Base-by-base conservation (phyloP, 2,797 vertebrate species). In the Leptodactylus fallax region DNA sequence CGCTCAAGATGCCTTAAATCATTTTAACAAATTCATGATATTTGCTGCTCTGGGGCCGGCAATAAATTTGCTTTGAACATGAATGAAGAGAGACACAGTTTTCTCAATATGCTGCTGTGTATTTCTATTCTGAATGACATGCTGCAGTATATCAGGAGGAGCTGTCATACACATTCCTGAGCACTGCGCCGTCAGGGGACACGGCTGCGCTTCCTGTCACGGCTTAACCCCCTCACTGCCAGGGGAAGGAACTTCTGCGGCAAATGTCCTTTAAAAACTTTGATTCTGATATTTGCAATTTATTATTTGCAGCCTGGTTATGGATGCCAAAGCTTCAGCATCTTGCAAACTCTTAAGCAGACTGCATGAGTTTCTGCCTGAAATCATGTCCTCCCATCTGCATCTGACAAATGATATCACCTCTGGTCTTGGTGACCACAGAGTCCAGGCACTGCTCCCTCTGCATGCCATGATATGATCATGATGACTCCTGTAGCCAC, bases 31-130 rank as follows among this genome's bases (percentile, higher is more conserved):
- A 96, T 95, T 94, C 92, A 90, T 91, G 91, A 93, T 95, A 94
- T 94, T 95, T 93, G 94, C 93, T 90, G 92, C 93, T 95, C 92
- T 93, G 94, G 94, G 94, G 92, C 91, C 92, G 91, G 92, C 94
- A 94, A 95, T 95, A 94, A 94, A 94, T 95, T 95, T 94, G 92
- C 93, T 94, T 94, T 93, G 94, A 95, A 93, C 93, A 93, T 95
- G 94, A 95, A 95, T 95, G 95, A 95, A 91, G 93, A 94, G 92
- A 95, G 94, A 93, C 93, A 94, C 92, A 92, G 91, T 94, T 95
- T 92, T 92, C 93, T 94, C 95, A 95, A 94, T 94, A 94, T 88
- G 93, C 92, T 90, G 93, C 93, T 94, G 94, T 95, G 93, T 94
- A 94, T 95, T 95, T 95, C 94, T 93, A 94, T 94, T 94, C 92